Conservation (phyloP, 2,888 invertebrate genomes). For the Apamea anceps region DNA sequence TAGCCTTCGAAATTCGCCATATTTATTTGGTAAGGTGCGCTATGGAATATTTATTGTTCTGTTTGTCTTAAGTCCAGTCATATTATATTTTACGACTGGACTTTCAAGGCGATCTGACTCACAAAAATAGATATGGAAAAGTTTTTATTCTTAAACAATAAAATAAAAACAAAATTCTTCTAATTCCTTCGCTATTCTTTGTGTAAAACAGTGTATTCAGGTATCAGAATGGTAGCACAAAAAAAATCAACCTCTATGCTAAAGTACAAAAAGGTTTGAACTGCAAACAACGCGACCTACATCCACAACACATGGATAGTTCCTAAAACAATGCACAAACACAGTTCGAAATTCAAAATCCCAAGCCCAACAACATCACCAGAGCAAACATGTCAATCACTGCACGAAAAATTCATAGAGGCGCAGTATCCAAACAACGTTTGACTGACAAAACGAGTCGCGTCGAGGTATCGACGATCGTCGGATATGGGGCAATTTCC, state of each 20-base stretch:
- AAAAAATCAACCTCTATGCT: background rate
- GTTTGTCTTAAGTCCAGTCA: background rate
- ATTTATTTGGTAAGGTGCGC: background rate
- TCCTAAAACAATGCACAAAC: background rate
- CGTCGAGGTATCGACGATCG: conserved; percentile 79
- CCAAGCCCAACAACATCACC: conserved; percentile 13
- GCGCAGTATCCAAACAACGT: conserved; percentile 58
- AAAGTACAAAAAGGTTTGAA: background rate
- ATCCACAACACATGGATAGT: background rate
- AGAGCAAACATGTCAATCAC: conserved; percentile 57
- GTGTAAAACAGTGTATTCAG: background rate
- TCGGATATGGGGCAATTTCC: conserved; percentile 89
- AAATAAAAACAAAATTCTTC: background rate
- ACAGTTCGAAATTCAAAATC: conserved; percentile 17
- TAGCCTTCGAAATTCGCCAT: background rate
- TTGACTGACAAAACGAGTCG: conserved; percentile 76
- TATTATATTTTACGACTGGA: conserved; percentile 17
- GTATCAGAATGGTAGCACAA: no score
- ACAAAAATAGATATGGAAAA: background rate
- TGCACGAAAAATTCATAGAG: conserved; percentile 45
- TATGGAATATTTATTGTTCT: conserved; percentile 5
- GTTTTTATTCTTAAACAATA: background rate
- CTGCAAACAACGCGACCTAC: background rate
- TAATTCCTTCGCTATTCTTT: background rate
- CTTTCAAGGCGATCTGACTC: conserved; percentile 6